Evolutionary conservation across 2,797 vertebrate genomes (phyloP).

Genomic region (Clamator glandarius): DNA sequence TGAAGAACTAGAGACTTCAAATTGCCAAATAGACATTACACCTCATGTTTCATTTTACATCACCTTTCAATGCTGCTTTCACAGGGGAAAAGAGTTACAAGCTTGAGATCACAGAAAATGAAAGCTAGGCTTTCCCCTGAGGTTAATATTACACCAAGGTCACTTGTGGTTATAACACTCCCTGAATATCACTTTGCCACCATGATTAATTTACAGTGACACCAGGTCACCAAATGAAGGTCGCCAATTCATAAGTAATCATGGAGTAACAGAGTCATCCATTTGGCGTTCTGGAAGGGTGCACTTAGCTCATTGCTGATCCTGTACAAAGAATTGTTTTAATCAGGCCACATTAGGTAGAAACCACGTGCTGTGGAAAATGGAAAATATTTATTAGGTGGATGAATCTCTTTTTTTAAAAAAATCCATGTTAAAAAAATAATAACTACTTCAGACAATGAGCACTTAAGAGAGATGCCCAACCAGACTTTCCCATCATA

Average conservation of each 20-base stretch:
- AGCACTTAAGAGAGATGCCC: background rate
- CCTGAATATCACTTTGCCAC: slow-evolving; percentile 32
- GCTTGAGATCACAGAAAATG: slow-evolving; percentile 6
- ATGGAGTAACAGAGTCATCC: slow-evolving; percentile 22
- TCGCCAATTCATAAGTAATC: slow-evolving; percentile 20
- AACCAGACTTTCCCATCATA: background rate
- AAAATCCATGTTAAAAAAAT: background rate
- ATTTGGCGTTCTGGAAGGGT: slow-evolving; percentile 46
- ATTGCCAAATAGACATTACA: background rate
- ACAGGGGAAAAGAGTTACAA: background rate
- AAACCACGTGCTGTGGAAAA: background rate
- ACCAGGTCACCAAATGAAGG: slow-evolving; percentile 15
- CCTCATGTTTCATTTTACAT: slow-evolving; percentile 10
- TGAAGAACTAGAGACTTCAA: background rate
- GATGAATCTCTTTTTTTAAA: background rate
- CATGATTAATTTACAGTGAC: slow-evolving; percentile 64
- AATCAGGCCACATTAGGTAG: slow-evolving; percentile 8
- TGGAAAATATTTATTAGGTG: background rate
- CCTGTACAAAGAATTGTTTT: background rate
- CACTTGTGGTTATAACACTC: slow-evolving; percentile 50
- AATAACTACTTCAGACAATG: background rate
- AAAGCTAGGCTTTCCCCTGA: slow-evolving; percentile 27
- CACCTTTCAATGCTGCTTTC: background rate
- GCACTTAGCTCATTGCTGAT: background rate
- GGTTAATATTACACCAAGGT: slow-evolving; percentile 50